phyloP scores from a whole-genome alignment of 2,113 vertebrate genomes.

The Hucho hucho region DNA sequence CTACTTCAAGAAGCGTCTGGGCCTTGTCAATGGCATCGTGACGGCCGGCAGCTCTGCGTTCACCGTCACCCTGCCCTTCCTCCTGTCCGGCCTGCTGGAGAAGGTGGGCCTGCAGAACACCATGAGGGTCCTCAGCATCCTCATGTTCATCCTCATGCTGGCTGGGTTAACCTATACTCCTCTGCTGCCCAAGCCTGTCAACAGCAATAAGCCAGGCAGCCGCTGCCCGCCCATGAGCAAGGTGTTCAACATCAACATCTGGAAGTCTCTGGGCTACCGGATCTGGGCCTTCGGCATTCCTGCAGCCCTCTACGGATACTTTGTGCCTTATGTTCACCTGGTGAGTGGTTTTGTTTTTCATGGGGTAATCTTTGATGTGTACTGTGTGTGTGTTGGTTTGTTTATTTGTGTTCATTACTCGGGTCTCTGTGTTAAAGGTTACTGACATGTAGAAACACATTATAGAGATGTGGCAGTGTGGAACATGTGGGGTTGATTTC shows the following conservation, averaged over 20 bases:
- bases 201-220: constrained; percentile 57
- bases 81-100: constrained; percentile 72
- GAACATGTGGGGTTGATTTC: no score
- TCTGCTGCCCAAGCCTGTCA: constrained; percentile 59
- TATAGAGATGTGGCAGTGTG: background rate
- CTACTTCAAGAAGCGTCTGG: constrained; percentile 95
- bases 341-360: constrained; percentile 71
- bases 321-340: constrained; percentile 97
- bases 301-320: constrained; percentile 93
- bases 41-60: constrained; percentile 94
- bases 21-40: constrained; percentile 94
- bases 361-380: background rate
- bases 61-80: constrained; percentile 85
- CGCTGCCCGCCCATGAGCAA: constrained; percentile 65
- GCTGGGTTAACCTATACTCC: constrained; percentile 90
- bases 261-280: constrained; percentile 85
- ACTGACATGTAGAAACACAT: background rate
- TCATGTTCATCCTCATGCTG: constrained; percentile 88
- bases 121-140: constrained; percentile 80
- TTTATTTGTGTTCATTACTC: background rate
- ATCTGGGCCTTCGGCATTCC: constrained; percentile 95
- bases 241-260: constrained; percentile 88
- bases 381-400: constrained; percentile 17
- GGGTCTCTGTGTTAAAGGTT: background rate
- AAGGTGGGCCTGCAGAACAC: constrained; percentile 75